phyloP scores from a whole-genome alignment of 2,113 vertebrate species.

The Meles meles region DNA sequence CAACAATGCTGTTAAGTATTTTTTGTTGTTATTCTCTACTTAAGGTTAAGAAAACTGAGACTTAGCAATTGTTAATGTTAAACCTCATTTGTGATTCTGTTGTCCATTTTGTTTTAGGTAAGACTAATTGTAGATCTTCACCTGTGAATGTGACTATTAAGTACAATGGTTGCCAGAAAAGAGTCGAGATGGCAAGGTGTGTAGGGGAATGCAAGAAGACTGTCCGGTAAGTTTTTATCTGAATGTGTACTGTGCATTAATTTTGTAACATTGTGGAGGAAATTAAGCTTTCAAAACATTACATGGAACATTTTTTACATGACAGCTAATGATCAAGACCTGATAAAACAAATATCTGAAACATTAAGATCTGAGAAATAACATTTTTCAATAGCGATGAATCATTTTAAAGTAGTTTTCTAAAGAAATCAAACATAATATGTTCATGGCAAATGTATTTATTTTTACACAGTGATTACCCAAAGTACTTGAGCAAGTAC shows the following conservation, averaged over 20 bases:
- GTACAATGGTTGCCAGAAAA: constrained; percentile 51
- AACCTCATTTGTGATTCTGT: not conserved
- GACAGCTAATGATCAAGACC: not conserved
- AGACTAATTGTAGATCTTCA: constrained; percentile 18
- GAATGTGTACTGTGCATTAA: not conserved
- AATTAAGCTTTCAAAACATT: not conserved
- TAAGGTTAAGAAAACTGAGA: not conserved
- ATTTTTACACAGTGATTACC: not conserved
- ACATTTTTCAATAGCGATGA: not conserved
- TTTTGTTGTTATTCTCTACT: not conserved
- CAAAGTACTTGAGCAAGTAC: not conserved
- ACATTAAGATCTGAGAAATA: not conserved
- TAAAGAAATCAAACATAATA: not conserved
- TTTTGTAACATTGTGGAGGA: not conserved
- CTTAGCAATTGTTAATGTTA: not conserved
- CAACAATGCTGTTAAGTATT: not conserved
- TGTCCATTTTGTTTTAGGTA: constrained; percentile 45
- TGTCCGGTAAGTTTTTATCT: constrained; percentile 35
- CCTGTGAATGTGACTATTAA: constrained; percentile 32
- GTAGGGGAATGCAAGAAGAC: constrained; percentile 51
- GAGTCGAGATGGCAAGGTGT: constrained; percentile 60
- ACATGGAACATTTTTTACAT: not conserved
- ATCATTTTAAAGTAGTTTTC: not conserved
- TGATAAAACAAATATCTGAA: not conserved
- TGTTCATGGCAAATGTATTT: not conserved